phyloP scores from a whole-genome alignment of 2,113 vertebrate species.

The Ploceus nigricollis region DNA sequence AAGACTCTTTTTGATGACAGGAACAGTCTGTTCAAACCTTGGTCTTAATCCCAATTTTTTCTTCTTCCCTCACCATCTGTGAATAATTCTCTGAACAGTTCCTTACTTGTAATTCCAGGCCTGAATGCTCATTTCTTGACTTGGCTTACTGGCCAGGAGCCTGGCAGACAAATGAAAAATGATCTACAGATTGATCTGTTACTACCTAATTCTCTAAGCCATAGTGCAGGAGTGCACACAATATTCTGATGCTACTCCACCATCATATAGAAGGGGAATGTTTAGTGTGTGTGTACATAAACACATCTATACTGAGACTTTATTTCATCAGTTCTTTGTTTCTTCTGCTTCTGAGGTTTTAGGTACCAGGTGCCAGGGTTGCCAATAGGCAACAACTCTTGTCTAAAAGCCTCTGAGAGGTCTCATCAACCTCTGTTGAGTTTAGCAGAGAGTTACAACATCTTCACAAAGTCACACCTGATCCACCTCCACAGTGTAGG shows the following conservation, averaged over 20 bases:
- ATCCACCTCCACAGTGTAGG: no score
- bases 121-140: background rate
- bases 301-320: background rate
- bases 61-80: background rate
- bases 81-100: background rate
- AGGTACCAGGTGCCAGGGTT: background rate
- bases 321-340: background rate
- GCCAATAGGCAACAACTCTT: background rate
- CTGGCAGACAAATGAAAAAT: background rate
- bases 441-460: background rate
- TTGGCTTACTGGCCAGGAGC: background rate
- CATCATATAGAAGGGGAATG: background rate
- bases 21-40: conserved; percentile 21
- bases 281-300: background rate
- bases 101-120: background rate
- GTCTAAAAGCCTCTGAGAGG: background rate
- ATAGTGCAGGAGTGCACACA: background rate
- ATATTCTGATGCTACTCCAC: background rate
- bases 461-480: background rate
- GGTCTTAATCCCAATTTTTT: background rate
- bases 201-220: background rate
- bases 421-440: background rate
- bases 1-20: background rate
- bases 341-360: background rate
- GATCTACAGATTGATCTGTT: background rate